phyloP scores from a whole-genome alignment of 2,888 invertebrate genomes.

The Lobophora halterata region DNA sequence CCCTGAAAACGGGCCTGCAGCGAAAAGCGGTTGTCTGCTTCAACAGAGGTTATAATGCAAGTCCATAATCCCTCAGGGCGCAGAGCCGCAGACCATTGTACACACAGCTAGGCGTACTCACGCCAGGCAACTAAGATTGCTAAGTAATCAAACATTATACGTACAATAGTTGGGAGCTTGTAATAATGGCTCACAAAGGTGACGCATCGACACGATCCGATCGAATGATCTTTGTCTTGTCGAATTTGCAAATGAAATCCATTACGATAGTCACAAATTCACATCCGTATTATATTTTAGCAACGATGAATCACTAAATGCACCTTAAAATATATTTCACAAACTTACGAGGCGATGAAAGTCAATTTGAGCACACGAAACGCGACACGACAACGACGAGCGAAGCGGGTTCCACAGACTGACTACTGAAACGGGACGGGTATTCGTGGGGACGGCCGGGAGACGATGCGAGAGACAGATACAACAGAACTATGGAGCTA shows the following conservation, averaged over 20 bases:
- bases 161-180: conserved; percentile 54
- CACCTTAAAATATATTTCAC: conserved; percentile 64
- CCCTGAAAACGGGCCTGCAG: too few relatives aligned
- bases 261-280: conserved; percentile 24
- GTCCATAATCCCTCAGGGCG: too few relatives aligned
- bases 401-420: conserved; percentile 73
- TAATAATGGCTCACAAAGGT: conserved; percentile 78
- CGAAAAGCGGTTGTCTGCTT: too few relatives aligned
- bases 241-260: conserved; percentile 39
- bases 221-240: conserved; percentile 64
- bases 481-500: too few relatives aligned
- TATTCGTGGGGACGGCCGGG: too few relatives aligned
- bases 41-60: conserved; percentile 22
- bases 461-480: too few relatives aligned
- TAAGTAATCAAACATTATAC: neutral
- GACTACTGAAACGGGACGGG: too few relatives aligned
- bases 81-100: too few relatives aligned
- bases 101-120: neutral
- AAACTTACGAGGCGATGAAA: conserved; percentile 80
- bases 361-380: conserved; percentile 75
- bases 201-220: conserved; percentile 79
- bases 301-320: conserved; percentile 46
- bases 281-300: conserved; percentile 35
- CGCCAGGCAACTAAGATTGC: neutral
- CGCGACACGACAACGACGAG: conserved; percentile 75